Evolutionary conservation across 2,113 vertebrate species (phyloP), one percentile per base, ranked within the genome.

Genomic region (Albula goreensis): DNA sequence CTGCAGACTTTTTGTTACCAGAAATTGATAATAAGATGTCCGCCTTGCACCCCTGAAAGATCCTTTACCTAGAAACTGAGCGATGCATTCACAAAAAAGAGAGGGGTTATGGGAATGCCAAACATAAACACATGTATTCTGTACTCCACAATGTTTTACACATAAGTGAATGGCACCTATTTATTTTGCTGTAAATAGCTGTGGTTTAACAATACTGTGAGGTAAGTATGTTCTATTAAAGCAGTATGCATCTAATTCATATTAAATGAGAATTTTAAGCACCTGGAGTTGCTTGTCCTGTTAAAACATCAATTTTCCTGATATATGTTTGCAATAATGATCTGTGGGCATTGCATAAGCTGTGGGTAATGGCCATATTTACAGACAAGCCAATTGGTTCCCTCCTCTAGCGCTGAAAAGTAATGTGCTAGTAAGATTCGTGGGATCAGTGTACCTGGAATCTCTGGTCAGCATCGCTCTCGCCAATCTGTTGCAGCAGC

Each of bases 401-500:
- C 63, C 63, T n/a, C 17, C 22, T 70, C 63, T 17, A 3, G 2
- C 49, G 11, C 66, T 77, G 83, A 41, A 41, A 41, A 41, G 31
- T 41, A 41, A 15, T 19, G 60, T 48, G 19, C 25, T 15, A 41
- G 50, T 13, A 52, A 9, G 22, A 1, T 50, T 41, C 56, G 79
- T 49, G 3, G 10, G 31, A n/a, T 48, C 17, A 31, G 87, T 92
- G 83, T 94, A 98, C 98, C 97, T 99, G 98, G 95, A 99, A 99
- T 56, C 96, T 96, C 22, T 97, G 97, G 87, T 99, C 97, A 0
- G 97, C 96, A 88, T 99, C 98, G 0, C 96, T 97, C 91, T 99
- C 97, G 87, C 98, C 98, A 0, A 99, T 99, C 91, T 99, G 98
- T 86, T 98, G 97, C 89, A 99, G 96, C 89, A 99, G 93, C 90